Evolutionary conservation across 2,888 invertebrate genomes (phyloP).

Genomic region (Coleophora deauratella): DNA sequence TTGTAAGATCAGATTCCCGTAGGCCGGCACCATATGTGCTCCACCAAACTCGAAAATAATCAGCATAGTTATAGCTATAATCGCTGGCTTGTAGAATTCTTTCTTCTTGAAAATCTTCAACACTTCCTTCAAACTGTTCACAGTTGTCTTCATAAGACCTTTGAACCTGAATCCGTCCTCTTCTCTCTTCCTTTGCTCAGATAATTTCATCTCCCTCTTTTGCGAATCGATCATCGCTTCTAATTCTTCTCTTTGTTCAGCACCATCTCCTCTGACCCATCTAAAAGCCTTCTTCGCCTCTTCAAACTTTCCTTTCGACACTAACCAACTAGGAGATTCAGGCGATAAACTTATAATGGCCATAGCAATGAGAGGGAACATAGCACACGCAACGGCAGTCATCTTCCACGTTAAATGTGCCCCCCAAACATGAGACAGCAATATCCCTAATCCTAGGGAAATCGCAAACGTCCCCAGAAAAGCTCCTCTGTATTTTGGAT

Average conservation of each 20-base stretch:
- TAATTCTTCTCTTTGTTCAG: constrained; percentile 54
- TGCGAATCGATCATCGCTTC: constrained; percentile 56
- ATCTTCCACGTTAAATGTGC: constrained; percentile 75
- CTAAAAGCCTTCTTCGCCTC: constrained; percentile 75
- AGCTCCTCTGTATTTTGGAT: constrained; percentile 76
- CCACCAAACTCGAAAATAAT: constrained; percentile 66
- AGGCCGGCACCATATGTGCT: constrained; percentile 63
- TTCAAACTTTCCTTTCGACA: constrained; percentile 70
- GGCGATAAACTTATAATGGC: constrained; percentile 64
- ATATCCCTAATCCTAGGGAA: constrained; percentile 76
- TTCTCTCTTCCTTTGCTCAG: constrained; percentile 30
- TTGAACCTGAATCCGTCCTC: constrained; percentile 29
- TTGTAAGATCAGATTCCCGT: constrained; percentile 58
- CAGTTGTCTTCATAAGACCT: constrained; percentile 33
- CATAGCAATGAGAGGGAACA: constrained; percentile 65
- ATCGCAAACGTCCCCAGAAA: constrained; percentile 77
- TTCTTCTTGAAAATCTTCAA: constrained; percentile 59
- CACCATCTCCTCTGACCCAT: constrained; percentile 73
- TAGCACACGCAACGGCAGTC: constrained; percentile 69
- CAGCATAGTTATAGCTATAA: constrained; percentile 62
- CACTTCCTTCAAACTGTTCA: constrained; percentile 39
- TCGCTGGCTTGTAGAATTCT: constrained; percentile 61
- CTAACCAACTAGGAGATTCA: constrained; percentile 80
- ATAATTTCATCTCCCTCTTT: constrained; percentile 34
- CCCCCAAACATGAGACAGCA: constrained; percentile 77